Percentiles rank a stretch among this genome's conserved stretches.
phyloP scores from a whole-genome alignment of 1,140 invertebrate species.

The Drosophila obscura region DNA sequence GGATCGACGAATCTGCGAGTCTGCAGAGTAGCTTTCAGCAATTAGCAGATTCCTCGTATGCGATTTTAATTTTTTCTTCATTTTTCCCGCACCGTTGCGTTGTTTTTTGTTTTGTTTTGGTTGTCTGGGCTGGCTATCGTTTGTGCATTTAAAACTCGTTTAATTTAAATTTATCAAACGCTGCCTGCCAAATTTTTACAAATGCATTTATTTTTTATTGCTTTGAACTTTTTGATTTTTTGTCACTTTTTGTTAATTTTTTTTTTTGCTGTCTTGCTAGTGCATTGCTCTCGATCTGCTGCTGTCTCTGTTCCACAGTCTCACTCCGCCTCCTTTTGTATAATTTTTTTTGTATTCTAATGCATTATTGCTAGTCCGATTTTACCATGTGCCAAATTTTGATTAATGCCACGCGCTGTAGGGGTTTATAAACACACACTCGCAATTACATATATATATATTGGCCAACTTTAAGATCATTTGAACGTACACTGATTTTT shows the following conservation, averaged over 20 bases:
- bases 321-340: constrained; percentile 4
- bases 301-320: background rate
- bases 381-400: constrained; percentile 50
- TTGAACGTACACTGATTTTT: too few species aligned
- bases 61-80: constrained; percentile 33
- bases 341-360: constrained; percentile 5
- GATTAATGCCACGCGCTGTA: constrained; percentile 17
- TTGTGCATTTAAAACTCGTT: constrained; percentile 78
- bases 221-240: constrained; percentile 70
- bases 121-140: constrained; percentile 21
- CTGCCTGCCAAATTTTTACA: constrained; percentile 65
- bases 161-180: constrained; percentile 76
- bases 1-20: constrained; percentile 22
- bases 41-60: constrained; percentile 16
- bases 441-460: background rate
- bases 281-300: constrained; percentile 48
- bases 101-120: constrained; percentile 6
- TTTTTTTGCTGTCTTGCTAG: constrained; percentile 28
- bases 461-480: too few species aligned
- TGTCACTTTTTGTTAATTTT: constrained; percentile 25
- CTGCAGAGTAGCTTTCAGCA: constrained; percentile 1
- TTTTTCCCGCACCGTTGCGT: constrained; percentile 23
- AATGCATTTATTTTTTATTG: constrained; percentile 61
- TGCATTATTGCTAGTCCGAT: constrained; percentile 31
- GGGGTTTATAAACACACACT: constrained; percentile 14